phyloP scores from a whole-genome alignment of 2,797 vertebrate species.

The Sebastes itinus region DNA sequence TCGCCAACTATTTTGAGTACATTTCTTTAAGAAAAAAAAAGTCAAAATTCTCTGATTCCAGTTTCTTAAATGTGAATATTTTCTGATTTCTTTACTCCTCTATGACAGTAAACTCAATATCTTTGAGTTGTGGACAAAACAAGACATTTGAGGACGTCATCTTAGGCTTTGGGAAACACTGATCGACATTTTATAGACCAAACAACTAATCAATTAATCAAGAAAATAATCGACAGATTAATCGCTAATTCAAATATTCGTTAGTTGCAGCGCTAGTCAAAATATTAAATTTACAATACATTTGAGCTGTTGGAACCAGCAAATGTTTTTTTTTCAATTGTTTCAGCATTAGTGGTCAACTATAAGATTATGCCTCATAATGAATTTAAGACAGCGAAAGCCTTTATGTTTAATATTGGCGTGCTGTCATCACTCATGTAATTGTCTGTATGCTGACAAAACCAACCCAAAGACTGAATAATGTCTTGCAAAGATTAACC shows the following conservation, averaged over 20 bases:
- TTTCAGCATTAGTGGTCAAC: background rate
- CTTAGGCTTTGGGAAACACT: no score
- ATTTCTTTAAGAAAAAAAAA: no score
- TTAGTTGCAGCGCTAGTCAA: background rate
- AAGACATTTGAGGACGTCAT: no score
- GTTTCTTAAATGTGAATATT: no score
- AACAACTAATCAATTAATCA: no score
- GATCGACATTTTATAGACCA: no score
- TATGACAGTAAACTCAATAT: no score
- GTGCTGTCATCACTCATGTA: background rate
- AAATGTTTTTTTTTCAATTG: background rate
- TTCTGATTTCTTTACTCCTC: no score
- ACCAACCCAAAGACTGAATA: background rate
- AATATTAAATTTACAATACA: background rate
- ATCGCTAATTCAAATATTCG: no score
- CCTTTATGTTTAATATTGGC: background rate
- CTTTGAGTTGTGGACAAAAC: no score
- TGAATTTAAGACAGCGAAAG: background rate
- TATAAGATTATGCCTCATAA: background rate
- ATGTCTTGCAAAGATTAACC: background rate
- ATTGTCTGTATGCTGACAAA: background rate
- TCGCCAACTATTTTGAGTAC: no score
- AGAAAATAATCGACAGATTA: no score
- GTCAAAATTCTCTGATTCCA: rapidly evolving
- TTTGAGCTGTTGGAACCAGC: background rate